Evolutionary conservation across 2,797 vertebrate genomes (phyloP), one percentile per base, ranked within the genome.

Genomic region (Hypotaenidia okinawae): DNA sequence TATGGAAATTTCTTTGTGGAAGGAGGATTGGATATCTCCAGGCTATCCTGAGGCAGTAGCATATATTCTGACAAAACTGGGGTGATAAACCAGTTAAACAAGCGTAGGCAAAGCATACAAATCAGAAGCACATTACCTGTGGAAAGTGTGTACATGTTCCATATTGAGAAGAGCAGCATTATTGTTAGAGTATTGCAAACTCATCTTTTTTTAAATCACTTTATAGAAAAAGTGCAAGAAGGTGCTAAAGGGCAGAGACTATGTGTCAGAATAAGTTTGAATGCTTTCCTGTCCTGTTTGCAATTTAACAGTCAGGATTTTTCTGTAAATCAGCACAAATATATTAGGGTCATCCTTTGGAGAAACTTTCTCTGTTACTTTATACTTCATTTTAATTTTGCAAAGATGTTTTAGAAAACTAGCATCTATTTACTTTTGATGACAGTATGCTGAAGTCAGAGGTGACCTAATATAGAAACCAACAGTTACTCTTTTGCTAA

Each of bases 291-390:
- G 16, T 81, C 16, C 24, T 69, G 23, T 58, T 52, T 30, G 32
- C 3, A 5, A 54, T 30, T 18, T 47, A 52, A 66, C 13, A n/a
- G 25, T 45, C 21, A 32, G 11, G 14, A 45, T 68, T 7, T 58
- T 67, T 84, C 39, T 35, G 21, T 41, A 18, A 73, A 37, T 61
- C 10, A 87, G 21, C 52, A 54, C 51, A 35, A 57, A 45, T 73
- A 84, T 90, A 84, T 15, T 19, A 72, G 33, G 5, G 10, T 78
- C 39, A 87, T 67, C 37, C 73, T 87, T 64, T 51, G 6, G 70
- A 90, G 82, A 43, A 84, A 49, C 6, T 86, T 95, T 83, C 57
- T 93, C 79, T 89, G 30, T 69, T 52, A 11, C 12, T 89, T 91
- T 68, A 3, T 62, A 66, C 5, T 73, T 91, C 87, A 77, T 80